Evolutionary conservation across 2,888 invertebrate genomes (phyloP), one percentile per base, ranked within the genome.

Genomic region (Dione vanillae): DNA sequence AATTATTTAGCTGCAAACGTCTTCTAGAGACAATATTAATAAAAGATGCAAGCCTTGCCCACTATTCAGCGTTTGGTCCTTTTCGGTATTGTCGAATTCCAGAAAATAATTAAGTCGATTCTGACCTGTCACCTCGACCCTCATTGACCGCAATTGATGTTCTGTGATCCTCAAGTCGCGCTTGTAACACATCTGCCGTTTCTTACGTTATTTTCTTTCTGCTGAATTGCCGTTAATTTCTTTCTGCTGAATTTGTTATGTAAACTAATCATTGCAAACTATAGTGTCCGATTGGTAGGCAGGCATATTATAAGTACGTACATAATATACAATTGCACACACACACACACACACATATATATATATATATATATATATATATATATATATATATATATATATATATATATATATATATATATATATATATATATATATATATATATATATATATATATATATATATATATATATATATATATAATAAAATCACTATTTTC

Each of bases 131-230:
- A 80, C 84, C 83, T 82, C 86, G 85, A 83, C 85, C 85, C 86
- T 85, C 85, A 87, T 89, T 89, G 87, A 86, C 86, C 86, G 86
- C 78, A 91, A 91, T 92, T 91, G 88, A 86, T 87, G 85, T 84
- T 85, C 83, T 82, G 80, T 83, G 86, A 88, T 89, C 88, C 82
- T 78, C 81, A 82, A 69, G 67, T 69, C 51, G 27, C 41, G 37
- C 58, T 40, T n/a, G 16, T 41, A 19, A 16, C n/a, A 68, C 20
- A 40, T 40, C 47, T 49, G 49, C 35, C 16, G 45, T 43, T 58
- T 65, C 47, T 56, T n/a, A n/a, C 10, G 16, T 16, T 37, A 11
- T 11, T 6, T 56, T 37, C n/a, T 37, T 56, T 54, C 54, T 35
- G 10, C 35, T 8, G 35, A 54, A 40, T 43, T 59, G n/a, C 37